Percentiles rank a stretch among this genome's conserved stretches.
phyloP scores from a whole-genome alignment of 2,888 invertebrate species.

The Panzeria rudis region DNA sequence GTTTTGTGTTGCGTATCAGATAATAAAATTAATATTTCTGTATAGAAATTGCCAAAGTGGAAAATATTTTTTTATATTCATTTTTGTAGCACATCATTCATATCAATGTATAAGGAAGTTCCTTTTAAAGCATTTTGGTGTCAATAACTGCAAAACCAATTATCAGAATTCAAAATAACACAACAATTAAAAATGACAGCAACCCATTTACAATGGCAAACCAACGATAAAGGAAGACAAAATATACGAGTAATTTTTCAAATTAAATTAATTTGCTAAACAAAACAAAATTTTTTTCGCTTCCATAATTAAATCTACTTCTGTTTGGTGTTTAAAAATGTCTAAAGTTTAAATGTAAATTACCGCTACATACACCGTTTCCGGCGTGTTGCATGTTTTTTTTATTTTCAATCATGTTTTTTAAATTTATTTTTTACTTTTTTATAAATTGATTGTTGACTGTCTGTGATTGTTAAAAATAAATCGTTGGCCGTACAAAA shows the following conservation, averaged over 20 bases:
- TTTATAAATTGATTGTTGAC: constrained; percentile 20
- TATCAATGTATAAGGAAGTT: neutral
- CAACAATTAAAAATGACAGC: constrained; percentile 10
- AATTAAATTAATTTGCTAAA: neutral
- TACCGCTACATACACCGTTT: constrained; percentile 57
- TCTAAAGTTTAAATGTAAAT: constrained; percentile 47
- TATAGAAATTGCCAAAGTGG: neutral
- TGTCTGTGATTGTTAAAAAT: constrained; percentile 63
- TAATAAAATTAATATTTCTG: neutral
- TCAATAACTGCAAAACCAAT: neutral
- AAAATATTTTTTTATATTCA: no score
- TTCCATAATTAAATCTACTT: constrained; percentile 19
- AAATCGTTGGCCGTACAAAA: constrained; percentile 37
- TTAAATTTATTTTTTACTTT: neutral
- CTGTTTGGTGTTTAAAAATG: constrained; percentile 22
- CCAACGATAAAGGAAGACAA: neutral
- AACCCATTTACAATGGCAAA: neutral
- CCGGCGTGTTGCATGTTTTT: constrained; percentile 49
- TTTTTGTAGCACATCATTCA: no score
- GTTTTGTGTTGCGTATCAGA: no score
- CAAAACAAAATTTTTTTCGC: neutral
- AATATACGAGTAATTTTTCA: neutral
- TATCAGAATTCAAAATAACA: neutral
- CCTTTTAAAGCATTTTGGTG: neutral
- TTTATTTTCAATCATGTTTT: neutral